phyloP scores from a whole-genome alignment of 2,888 invertebrate genomes.

The Stomorhina lunata region DNA sequence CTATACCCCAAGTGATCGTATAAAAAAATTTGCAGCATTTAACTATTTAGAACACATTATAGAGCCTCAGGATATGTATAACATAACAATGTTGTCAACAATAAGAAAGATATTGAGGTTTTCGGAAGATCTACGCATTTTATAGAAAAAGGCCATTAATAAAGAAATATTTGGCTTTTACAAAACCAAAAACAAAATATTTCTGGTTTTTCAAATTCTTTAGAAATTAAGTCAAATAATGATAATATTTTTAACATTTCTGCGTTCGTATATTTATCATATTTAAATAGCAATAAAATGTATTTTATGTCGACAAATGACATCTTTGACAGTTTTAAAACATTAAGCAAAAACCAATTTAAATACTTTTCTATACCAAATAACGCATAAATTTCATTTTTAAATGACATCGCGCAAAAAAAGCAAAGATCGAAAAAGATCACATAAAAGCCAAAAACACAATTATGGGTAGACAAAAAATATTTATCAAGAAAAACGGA shows the following conservation, averaged over 20 bases:
- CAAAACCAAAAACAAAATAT: background rate
- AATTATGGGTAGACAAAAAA: constrained; percentile 48
- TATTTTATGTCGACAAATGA: constrained; percentile 70
- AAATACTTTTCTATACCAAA: constrained; percentile 34
- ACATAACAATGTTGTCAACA: constrained; percentile 38
- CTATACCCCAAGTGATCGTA: background rate
- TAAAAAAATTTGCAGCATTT: background rate
- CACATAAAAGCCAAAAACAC: constrained; percentile 36
- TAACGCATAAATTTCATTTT: constrained; percentile 69
- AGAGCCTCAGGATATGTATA: background rate
- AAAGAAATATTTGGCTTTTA: background rate
- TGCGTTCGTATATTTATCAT: constrained; percentile 71
- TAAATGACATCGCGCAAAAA: constrained; percentile 32
- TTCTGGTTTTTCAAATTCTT: background rate
- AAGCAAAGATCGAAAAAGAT: background rate
- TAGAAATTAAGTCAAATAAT: constrained; percentile 3
- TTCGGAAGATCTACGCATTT: constrained; percentile 13
- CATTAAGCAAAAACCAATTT: constrained; percentile 42
- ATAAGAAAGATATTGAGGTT: background rate
- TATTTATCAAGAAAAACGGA: constrained; percentile 7
- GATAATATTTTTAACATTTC: background rate
- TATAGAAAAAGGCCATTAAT: background rate
- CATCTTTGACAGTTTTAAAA: constrained; percentile 51
- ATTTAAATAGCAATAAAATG: constrained; percentile 77
- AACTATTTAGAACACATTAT: background rate